These are phyloP conservation scores for Octodonta nipae DNA, from an alignment of 2,888 invertebrate genomes.

Conservation along the genomic window DNA sequence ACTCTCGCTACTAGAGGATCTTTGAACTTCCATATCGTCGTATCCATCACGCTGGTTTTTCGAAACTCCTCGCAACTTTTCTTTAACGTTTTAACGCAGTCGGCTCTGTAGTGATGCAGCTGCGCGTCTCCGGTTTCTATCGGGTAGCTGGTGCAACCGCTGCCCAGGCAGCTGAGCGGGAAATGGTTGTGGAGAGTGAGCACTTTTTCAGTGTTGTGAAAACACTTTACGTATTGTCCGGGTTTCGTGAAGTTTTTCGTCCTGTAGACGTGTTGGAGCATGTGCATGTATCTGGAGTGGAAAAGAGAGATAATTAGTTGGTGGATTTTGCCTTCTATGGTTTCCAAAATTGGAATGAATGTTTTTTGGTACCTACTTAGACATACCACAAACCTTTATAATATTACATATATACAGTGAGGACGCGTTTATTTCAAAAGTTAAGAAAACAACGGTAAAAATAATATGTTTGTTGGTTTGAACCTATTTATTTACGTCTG, in stretches of 20 bases:
- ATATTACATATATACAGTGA: no score
- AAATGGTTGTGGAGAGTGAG: slow-evolving; percentile 86
- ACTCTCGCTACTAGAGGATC: slow-evolving; percentile 58
- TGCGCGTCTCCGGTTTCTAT: slow-evolving; percentile 73
- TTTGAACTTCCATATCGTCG: slow-evolving; percentile 78
- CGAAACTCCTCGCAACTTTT: slow-evolving; percentile 73
- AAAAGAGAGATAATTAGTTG: slow-evolving; percentile 63
- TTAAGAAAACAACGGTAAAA: no score
- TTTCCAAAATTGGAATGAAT: no score
- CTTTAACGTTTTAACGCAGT: slow-evolving; percentile 77
- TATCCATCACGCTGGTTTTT: slow-evolving; percentile 69
- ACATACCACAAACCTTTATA: no score
- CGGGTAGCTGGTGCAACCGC: slow-evolving; percentile 67
- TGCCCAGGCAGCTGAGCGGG: slow-evolving; percentile 75
- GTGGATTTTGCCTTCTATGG: slow-evolving; percentile 20
- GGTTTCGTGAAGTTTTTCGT: slow-evolving; percentile 85
- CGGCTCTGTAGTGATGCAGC: slow-evolving; percentile 85
- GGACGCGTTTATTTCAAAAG: no score
- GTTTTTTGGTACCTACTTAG: no score
- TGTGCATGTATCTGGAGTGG: slow-evolving; percentile 65
- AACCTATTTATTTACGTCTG: no score
- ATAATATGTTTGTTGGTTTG: no score
- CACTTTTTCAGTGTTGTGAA: slow-evolving; percentile 82
- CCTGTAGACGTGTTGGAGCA: slow-evolving; percentile 83
- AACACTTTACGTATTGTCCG: slow-evolving; percentile 85